Percentiles rank a stretch among this genome's conserved stretches.
Evolutionary conservation across 1,140 invertebrate genomes (phyloP).

Genomic region (Drosophila nasuta): DNA sequence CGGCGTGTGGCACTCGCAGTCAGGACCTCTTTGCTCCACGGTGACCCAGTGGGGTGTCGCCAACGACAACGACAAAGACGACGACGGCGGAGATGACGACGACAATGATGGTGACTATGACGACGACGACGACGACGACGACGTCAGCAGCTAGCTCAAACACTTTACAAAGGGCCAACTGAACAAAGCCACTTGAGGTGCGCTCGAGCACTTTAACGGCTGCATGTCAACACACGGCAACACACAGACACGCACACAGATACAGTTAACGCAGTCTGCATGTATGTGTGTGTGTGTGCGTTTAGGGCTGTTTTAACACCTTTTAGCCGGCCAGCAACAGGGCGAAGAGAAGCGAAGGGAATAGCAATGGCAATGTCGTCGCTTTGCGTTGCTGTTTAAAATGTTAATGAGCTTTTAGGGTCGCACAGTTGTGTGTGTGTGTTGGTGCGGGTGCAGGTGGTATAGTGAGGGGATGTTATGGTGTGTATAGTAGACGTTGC

Average conservation of each 20-base stretch:
- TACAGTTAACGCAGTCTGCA: too few relatives aligned
- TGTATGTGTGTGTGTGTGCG: constrained; percentile 38
- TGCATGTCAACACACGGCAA: constrained; percentile 74
- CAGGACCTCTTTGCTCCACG: constrained; percentile 24
- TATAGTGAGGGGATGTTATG: too few relatives aligned
- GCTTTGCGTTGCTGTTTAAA: constrained; percentile 81
- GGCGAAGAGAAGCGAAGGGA: constrained; percentile 12
- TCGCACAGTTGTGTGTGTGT: constrained; percentile 42
- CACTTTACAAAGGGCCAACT: constrained; percentile 78
- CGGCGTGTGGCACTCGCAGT: constrained; percentile 31
- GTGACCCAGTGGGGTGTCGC: constrained; percentile 29
- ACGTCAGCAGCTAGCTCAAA: constrained; percentile 64
- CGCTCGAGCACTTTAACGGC: constrained; percentile 80
- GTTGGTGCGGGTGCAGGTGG: constrained; percentile 7
- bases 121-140: constrained; percentile 30
- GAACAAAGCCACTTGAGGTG: constrained; percentile 83
- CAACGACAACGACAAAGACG: constrained; percentile 13
- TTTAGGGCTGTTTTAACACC: constrained; percentile 81
- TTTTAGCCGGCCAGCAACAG: constrained; percentile 44
- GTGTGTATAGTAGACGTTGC: constrained; percentile 19
- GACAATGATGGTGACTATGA: constrained; percentile 13
- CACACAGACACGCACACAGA: constrained; percentile 26
- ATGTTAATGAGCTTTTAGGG: constrained; percentile 83
- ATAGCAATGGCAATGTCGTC: constrained; percentile 46
- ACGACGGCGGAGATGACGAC: constrained; percentile 21